Evolutionary conservation across 1,140 invertebrate genomes (phyloP), one percentile per base, ranked within the genome.

Genomic region (Bombus soroeensis): DNA sequence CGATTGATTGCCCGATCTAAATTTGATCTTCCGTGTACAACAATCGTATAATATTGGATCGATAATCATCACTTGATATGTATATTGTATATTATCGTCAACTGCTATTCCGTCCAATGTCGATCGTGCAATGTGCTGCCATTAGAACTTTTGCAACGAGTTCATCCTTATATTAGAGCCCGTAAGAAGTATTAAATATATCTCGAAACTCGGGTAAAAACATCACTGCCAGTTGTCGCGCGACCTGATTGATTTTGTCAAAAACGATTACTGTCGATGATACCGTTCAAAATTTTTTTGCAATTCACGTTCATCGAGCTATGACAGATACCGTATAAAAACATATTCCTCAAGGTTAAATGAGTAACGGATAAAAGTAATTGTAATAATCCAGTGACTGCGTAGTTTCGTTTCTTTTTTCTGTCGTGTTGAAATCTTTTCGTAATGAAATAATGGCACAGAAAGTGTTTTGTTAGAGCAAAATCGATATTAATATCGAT

Each of bases 121-220:
- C 85, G 81, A 88, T 71, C 43, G 85, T 66, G 76, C 73, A 81
- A 81, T 74, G 89, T 72, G 83, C 90, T 91, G 89, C 89, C 89
- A 91, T 90, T 88, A 81, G 71, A 89, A 83, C 41, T 75, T 57
- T 59, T 59, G 25, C 34, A 59, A 18, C 57, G 41, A 76, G 34
- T 81, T 84, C 37, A 57, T 79, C 64, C 57, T 66, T 34, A 57
- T 43, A 28, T 80, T 79, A 34, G 64, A 8, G 18, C n/a, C 28
- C 32, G 15, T 64, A 53, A 64, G 10, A 66, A 43, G 15, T 28
- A 39, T 75, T 39, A 8, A 75, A 82, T 71, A 64, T 75, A 70
- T 39, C 34, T 71, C 15, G 37, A n/a, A 70, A 41, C 10, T 9
- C 22, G 6, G 10, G 6, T 39, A 59, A n/a, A 84, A 15, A 59